A percentile compares a stretch with the other conserved stretches of the same genome.
phyloP scores from a whole-genome alignment of 2,888 invertebrate genomes.

The Eremobia ochroleuca region DNA sequence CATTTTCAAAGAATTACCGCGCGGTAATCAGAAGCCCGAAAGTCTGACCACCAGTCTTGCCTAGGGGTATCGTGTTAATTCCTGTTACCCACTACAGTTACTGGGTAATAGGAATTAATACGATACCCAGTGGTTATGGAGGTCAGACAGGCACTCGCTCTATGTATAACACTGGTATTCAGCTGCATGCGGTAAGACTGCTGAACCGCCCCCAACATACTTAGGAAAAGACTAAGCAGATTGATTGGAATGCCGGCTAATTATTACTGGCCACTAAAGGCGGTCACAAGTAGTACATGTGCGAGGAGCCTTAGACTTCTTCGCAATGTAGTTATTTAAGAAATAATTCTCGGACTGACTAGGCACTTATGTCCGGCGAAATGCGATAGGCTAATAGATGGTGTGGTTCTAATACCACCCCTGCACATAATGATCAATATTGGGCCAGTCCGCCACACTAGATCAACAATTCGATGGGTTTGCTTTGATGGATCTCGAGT shows the following conservation, averaged over 20 bases:
- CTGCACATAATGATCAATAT: slow-evolving; percentile 50
- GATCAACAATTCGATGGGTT: slow-evolving; percentile 36
- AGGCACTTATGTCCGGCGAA: slow-evolving; percentile 10
- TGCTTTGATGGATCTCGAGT: slow-evolving; percentile 49
- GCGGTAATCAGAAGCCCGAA: too few species aligned
- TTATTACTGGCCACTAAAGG: not conserved
- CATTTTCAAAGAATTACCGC: slow-evolving; percentile 24
- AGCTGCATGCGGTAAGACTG: too few species aligned
- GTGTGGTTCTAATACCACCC: slow-evolving; percentile 26
- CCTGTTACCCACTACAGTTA: too few species aligned
- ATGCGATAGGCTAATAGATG: slow-evolving; percentile 14
- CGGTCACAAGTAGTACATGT: not conserved
- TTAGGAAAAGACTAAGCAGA: too few species aligned
- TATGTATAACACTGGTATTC: too few species aligned
- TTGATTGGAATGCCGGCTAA: not conserved
- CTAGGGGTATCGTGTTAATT: too few species aligned
- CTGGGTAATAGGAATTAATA: too few species aligned
- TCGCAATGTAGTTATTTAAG: not conserved
- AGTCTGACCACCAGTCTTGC: too few species aligned
- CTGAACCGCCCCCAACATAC: too few species aligned
- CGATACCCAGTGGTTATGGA: too few species aligned
- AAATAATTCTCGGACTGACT: not conserved
- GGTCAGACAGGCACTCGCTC: too few species aligned
- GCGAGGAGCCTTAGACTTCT: not conserved
- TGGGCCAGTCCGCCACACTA: slow-evolving; percentile 19